Evolutionary conservation across 2,888 invertebrate species (phyloP), one percentile per base, ranked within the genome.

Genomic region (Agriopis marginaria): DNA sequence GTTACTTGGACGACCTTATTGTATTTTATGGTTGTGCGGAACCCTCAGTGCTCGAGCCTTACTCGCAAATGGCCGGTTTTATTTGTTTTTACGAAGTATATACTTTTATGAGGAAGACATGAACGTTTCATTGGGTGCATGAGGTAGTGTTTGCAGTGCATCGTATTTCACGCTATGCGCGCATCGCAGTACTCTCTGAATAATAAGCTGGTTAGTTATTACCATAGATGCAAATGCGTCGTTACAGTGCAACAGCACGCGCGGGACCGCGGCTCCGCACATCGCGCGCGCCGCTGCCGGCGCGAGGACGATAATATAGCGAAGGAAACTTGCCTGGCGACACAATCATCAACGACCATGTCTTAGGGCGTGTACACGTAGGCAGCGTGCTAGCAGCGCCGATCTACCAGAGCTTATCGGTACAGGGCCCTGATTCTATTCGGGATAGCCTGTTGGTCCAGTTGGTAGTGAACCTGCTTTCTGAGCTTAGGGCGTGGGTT

Each of bases 181-280:
- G 14, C 59, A 44, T 40, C 58, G 63, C 50, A 44, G 63, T 63
- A 51, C 54, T 59, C 50, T 47, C 66, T 70, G 81, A 84, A 83
- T 83, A 85, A 84, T 85, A 85, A 84, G 79, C 77, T 79, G 75
- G 77, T 77, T 78, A 79, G 78, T 83, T 81, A 87, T 83, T 86
- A 84, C 82, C 83, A 85, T 82, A 85, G 83, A 86, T 87, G 86
- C 86, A 87, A 88, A 88, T 86, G 84, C 79, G 80, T 80, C 80
- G 83, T 82, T 81, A 79, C 74, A 74, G 79, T 81, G 82, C 83
- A 82, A 82, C 75, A 81, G 79, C 81, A 82, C 81, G 82, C 82
- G 79, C 82, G 85, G 78, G 79, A 76, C 72, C 64, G 74, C 79
- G 81, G 77, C 63, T 55, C 54, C 56, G 50, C 23, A 39, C 12